These are phyloP conservation scores for Montipora cactus DNA, from an alignment of 64 coral and sea anemone species.

Conservation along the genomic window DNA sequence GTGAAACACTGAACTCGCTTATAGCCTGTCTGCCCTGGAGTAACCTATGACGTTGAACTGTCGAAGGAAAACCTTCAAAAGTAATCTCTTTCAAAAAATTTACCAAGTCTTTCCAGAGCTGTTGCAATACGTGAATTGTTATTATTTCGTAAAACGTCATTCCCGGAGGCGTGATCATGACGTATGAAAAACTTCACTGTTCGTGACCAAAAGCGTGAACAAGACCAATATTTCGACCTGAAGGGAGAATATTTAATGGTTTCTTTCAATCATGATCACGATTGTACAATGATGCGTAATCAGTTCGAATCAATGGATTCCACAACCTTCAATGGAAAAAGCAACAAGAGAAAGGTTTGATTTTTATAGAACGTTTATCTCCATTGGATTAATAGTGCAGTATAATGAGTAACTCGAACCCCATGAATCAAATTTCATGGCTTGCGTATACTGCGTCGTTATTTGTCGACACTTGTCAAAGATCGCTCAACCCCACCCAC, in stretches of 20 bases:
- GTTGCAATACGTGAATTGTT: not conserved
- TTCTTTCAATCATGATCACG: not conserved
- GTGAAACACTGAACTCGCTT: not conserved
- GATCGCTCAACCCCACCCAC: not conserved
- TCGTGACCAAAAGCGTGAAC: not conserved
- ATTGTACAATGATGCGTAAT: not conserved
- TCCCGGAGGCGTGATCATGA: not conserved
- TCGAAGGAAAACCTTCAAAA: not conserved
- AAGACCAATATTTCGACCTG: not conserved
- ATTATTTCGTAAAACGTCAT: not conserved
- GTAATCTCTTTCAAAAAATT: not conserved
- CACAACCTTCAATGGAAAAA: not conserved
- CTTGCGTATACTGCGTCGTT: not conserved
- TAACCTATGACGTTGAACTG: not conserved
- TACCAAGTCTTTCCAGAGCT: not conserved
- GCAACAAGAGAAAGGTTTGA: conserved; percentile 30
- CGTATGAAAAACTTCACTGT: not conserved
- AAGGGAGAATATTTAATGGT: too few relatives aligned
- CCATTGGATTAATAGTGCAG: not conserved
- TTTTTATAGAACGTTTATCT: not conserved
- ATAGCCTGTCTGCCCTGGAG: not conserved
- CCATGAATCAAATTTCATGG: not conserved
- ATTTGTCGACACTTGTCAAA: not conserved
- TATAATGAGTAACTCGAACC: not conserved
- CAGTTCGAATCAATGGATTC: conserved; percentile 20